These are phyloP conservation scores for Rhamnusium bicolor DNA, from an alignment of 2,888 invertebrate species.

Conservation along the genomic window DNA sequence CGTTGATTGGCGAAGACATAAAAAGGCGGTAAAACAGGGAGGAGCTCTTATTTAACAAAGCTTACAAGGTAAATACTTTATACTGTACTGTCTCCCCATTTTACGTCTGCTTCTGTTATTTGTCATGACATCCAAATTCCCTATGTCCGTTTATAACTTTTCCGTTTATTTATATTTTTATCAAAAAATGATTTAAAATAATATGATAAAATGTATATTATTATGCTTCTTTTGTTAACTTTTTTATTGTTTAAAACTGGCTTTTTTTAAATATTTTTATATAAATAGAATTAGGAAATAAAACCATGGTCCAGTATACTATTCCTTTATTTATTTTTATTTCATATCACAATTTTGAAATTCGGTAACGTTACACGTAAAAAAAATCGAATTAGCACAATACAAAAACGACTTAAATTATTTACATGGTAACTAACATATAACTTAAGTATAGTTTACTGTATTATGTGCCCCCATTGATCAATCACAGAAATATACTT, in stretches of 20 bases:
- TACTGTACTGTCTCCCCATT: too few relatives aligned
- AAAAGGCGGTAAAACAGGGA: too few relatives aligned
- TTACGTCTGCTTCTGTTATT: too few relatives aligned
- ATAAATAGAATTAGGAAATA: constrained; percentile 23
- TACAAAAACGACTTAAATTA: constrained; percentile 45
- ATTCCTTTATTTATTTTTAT: constrained; percentile 56
- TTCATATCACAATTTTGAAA: constrained; percentile 70
- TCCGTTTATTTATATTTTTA: too few relatives aligned
- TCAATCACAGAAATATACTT: constrained; percentile 49
- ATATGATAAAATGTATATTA: too few relatives aligned
- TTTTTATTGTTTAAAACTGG: constrained; percentile 29
- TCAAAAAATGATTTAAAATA: too few relatives aligned
- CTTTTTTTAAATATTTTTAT: constrained; percentile 12
- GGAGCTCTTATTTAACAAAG: too few relatives aligned
- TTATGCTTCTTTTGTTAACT: not conserved
- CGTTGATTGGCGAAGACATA: too few relatives aligned
- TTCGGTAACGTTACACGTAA: constrained; percentile 70
- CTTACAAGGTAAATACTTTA: too few relatives aligned
- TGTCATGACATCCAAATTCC: too few relatives aligned
- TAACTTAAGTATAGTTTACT: constrained; percentile 32
- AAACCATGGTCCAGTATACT: constrained; percentile 39
- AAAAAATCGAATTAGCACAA: constrained; percentile 50
- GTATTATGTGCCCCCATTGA: constrained; percentile 45
- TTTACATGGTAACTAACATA: constrained; percentile 51
- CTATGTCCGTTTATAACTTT: too few relatives aligned